These are phyloP conservation scores for Drosophila ogumai DNA, from an alignment of 1,140 invertebrate species.

Conservation along the genomic window DNA sequence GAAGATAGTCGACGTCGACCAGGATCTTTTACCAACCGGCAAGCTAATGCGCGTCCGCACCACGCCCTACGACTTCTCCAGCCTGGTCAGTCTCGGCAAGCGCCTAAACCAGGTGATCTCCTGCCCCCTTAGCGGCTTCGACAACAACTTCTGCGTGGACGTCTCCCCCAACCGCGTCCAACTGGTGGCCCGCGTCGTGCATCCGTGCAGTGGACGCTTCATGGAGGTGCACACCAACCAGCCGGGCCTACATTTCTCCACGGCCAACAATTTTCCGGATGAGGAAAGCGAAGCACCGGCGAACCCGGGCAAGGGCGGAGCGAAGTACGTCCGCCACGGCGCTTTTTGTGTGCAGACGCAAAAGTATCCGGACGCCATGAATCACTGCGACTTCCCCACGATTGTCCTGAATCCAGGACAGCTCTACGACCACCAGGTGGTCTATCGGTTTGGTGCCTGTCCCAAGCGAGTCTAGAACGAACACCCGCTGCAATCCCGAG, in stretches of 20 bases:
- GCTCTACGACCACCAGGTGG: conserved; percentile 88
- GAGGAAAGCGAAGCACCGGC: conserved; percentile 74
- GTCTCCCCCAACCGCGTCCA: conserved; percentile 60
- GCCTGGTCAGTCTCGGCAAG: conserved; percentile 86
- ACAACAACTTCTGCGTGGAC: conserved; percentile 91
- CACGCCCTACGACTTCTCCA: conserved; percentile 90
- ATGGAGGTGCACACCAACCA: conserved; percentile 94
- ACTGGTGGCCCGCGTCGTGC: conserved; percentile 86
- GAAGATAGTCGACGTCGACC: conserved; percentile 90
- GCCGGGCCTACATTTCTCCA: conserved; percentile 96
- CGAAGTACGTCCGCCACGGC: conserved; percentile 90
- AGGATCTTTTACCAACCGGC: conserved; percentile 92
- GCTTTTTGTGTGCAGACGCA: conserved; percentile 96
- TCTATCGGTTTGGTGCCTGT: conserved; percentile 87
- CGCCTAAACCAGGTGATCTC: conserved; percentile 78
- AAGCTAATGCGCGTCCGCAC: conserved; percentile 88
- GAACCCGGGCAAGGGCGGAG: conserved; percentile 89
- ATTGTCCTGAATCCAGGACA: conserved; percentile 90
- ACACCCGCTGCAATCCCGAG: no score
- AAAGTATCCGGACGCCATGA: conserved; percentile 95
- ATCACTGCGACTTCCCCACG: conserved; percentile 92
- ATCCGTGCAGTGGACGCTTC: conserved; percentile 89
- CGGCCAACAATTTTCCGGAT: conserved; percentile 90
- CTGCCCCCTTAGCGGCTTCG: conserved; percentile 87
- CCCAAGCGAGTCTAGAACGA: conserved; percentile 51